Evolutionary conservation across 2,888 invertebrate species (phyloP).

Genomic region (Drosophila lacicola): DNA sequence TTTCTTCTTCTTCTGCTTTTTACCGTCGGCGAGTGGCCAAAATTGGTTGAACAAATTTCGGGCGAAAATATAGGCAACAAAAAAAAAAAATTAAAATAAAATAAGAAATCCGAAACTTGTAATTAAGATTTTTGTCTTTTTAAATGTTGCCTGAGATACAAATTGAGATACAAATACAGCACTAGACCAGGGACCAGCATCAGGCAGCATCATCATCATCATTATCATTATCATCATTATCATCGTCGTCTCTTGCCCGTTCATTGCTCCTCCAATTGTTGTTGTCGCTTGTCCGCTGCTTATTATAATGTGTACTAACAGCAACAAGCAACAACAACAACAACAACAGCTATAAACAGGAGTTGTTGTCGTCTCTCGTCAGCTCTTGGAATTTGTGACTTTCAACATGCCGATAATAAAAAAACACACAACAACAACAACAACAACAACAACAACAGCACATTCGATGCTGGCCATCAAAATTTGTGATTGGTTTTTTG

Average conservation of each 20-base stretch:
- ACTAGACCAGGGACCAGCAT: constrained; percentile 6
- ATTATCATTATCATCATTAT: constrained; percentile 10
- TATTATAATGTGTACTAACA: constrained; percentile 57
- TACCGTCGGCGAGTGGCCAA: constrained; percentile 29
- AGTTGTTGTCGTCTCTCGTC: constrained; percentile 39
- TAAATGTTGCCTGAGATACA: constrained; percentile 30
- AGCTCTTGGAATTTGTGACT: constrained; percentile 53
- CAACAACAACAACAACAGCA: constrained; percentile 54
- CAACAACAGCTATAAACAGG: constrained; percentile 36
- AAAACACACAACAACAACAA: constrained; percentile 46
- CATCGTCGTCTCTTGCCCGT: constrained; percentile 22
- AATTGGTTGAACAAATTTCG: constrained; percentile 22
- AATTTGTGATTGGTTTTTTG: constrained; percentile 72
- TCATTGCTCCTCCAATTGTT: constrained; percentile 37
- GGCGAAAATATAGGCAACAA: not conserved
- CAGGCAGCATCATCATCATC: constrained; percentile 6
- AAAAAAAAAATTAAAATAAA: constrained; percentile 5
- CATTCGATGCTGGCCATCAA: constrained; percentile 66
- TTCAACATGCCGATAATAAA: constrained; percentile 56
- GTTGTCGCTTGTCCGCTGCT: constrained; percentile 41
- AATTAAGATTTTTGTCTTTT: constrained; percentile 42
- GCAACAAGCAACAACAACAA: constrained; percentile 49
- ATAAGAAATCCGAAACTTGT: constrained; percentile 23
- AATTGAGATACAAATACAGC: constrained; percentile 38
- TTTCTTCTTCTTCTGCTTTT: not conserved